Conservation (phyloP, 2,113 vertebrate species). For the Ceyx margarethae region DNA sequence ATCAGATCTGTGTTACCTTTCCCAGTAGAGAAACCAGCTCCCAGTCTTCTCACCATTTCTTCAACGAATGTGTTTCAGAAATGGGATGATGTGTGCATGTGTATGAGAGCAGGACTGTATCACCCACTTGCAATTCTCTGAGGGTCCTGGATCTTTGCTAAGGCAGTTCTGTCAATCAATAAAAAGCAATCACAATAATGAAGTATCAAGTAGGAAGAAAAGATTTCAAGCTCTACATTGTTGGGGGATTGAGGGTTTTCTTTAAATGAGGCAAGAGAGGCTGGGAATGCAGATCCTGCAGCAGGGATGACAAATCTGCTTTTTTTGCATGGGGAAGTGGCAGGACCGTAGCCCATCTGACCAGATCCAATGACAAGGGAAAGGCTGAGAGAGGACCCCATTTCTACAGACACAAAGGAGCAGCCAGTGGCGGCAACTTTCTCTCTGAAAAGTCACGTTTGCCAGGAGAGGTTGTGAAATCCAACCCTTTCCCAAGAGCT, state of each 20-base stretch:
- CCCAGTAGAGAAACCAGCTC: background rate
- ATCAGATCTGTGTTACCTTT: background rate
- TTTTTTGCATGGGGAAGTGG: constrained; percentile 17
- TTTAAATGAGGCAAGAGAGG: constrained; percentile 40
- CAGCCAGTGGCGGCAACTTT: constrained; percentile 54
- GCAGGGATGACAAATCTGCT: constrained; percentile 37
- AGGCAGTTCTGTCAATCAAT: constrained; percentile 60
- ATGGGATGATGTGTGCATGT: accelerated
- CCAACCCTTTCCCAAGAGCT: constrained; percentile 66
- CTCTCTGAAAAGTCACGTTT: constrained; percentile 74
- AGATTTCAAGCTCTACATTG: constrained; percentile 41
- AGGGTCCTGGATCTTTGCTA: background rate
- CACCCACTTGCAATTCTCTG: background rate
- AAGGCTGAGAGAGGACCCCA: constrained; percentile 42
- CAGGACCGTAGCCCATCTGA: background rate
- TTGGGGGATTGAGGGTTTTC: constrained; percentile 2
- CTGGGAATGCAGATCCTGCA: constrained; percentile 11
- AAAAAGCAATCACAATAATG: constrained; percentile 59
- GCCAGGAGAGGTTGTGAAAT: constrained; percentile 66
- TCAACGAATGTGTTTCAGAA: background rate
- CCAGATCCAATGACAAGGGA: constrained; percentile 65
- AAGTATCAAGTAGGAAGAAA: constrained; percentile 55
- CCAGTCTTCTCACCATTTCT: background rate
- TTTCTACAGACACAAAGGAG: constrained; percentile 64
- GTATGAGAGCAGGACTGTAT: background rate